These are phyloP conservation scores for Eupeodes latifasciatus DNA, from an alignment of 2,888 invertebrate species.

Conservation along the genomic window DNA sequence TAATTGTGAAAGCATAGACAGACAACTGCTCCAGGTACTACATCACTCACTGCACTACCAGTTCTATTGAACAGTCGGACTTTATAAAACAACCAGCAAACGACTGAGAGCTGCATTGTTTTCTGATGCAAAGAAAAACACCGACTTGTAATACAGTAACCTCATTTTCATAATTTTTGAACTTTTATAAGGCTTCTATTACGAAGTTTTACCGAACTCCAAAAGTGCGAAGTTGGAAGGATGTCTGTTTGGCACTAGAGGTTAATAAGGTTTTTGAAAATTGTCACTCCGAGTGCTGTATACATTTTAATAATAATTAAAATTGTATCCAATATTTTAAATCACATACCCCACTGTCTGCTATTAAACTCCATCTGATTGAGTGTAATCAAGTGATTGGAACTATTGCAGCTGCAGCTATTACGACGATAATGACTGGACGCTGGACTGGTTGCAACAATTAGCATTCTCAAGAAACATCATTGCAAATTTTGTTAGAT, in stretches of 20 bases:
- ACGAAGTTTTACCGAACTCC: no score
- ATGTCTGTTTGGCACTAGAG: no score
- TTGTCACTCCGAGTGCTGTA: no score
- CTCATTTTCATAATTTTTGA: neutral
- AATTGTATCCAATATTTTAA: neutral
- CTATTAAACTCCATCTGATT: neutral
- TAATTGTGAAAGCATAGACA: constrained; percentile 68
- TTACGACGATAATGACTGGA: constrained; percentile 35
- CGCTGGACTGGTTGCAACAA: constrained; percentile 47
- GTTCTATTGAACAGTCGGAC: constrained; percentile 4
- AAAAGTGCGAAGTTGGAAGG: no score
- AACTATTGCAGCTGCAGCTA: constrained; percentile 54
- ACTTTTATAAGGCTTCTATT: no score
- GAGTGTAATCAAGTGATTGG: constrained; percentile 48
- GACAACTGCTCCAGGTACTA: constrained; percentile 20
- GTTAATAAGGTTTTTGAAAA: no score
- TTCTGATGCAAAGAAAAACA: constrained; percentile 30
- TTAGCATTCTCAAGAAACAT: constrained; percentile 63
- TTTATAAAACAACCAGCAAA: neutral
- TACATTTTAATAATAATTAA: neutral
- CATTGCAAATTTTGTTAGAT: constrained; percentile 11
- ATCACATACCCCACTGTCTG: neutral
- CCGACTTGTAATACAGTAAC: constrained; percentile 27
- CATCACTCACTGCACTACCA: constrained; percentile 8
- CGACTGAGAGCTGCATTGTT: constrained; percentile 54